Evolutionary conservation across 1,140 invertebrate genomes (phyloP).

Genomic region (Aplysia californica): DNA sequence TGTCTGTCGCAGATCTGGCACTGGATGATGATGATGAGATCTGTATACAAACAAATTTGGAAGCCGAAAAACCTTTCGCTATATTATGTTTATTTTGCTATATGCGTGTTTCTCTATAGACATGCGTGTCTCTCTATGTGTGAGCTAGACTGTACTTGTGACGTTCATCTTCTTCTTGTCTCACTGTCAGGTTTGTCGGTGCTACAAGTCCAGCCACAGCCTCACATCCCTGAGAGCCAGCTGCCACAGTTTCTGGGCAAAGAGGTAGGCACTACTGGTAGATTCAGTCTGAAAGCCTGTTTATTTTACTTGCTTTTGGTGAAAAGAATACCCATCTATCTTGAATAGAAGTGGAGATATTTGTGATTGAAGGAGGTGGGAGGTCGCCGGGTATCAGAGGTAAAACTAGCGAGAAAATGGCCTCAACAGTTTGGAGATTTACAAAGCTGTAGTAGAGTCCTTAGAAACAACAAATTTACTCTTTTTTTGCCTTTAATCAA

Average conservation of each 20-base stretch:
- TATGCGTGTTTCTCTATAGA: too few species aligned
- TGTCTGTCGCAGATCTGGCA: too few species aligned
- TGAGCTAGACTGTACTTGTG: too few species aligned
- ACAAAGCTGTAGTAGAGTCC: not conserved
- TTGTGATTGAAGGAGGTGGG: too few species aligned
- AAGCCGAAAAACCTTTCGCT: not conserved
- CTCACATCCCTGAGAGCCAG: slow-evolving; percentile 30
- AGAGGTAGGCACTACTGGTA: slow-evolving; percentile 18
- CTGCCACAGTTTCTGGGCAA: slow-evolving; percentile 1
- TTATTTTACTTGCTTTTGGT: too few species aligned
- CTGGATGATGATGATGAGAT: not conserved
- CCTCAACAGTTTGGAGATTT: not conserved
- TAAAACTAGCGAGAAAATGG: too few species aligned
- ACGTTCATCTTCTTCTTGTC: not conserved
- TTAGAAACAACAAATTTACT: not conserved
- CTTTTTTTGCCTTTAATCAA: not conserved
- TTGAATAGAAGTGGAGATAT: too few species aligned
- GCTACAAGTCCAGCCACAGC: slow-evolving; percentile 29
- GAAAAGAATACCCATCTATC: too few species aligned
- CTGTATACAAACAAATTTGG: not conserved
- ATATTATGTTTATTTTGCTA: too few species aligned
- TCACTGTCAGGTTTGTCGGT: slow-evolving; percentile 30
- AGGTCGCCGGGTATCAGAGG: not conserved
- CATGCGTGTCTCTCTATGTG: too few species aligned
- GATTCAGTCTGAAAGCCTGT: not conserved